These are phyloP conservation scores for Onchidella celtica DNA, from an alignment of 2,888 invertebrate species.

Conservation along the genomic window DNA sequence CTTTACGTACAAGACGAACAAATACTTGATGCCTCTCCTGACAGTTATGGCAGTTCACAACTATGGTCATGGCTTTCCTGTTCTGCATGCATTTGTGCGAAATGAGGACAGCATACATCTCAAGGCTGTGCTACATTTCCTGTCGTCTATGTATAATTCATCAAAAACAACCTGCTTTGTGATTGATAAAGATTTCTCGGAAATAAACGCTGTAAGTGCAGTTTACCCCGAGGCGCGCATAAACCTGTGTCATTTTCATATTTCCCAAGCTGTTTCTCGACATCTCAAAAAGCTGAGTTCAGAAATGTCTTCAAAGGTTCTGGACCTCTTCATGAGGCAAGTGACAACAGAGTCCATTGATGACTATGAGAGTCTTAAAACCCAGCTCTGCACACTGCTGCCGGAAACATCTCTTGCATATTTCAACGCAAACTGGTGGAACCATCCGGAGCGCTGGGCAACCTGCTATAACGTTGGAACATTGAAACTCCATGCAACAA, in stretches of 20 bases:
- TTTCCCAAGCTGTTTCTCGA: conserved; percentile 12
- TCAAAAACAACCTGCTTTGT: conserved; percentile 19
- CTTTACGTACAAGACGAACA: conserved; percentile 25
- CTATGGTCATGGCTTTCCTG: conserved; percentile 25
- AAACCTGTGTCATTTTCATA: conserved; percentile 23
- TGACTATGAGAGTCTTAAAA: conserved; percentile 10
- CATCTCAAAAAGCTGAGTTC: conserved; percentile 5
- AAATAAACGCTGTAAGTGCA: conserved; percentile 8
- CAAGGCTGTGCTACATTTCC: background rate
- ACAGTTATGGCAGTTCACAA: conserved; percentile 23
- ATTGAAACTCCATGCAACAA: conserved; percentile 5
- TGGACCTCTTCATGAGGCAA: conserved; percentile 22
- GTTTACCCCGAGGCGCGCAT: conserved; percentile 20
- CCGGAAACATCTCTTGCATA: background rate
- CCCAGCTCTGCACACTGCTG: background rate
- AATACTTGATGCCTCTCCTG: conserved; percentile 31
- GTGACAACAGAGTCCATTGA: conserved; percentile 14
- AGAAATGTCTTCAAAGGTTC: conserved; percentile 13
- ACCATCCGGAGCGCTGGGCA: conserved; percentile 6
- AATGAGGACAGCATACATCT: conserved; percentile 22
- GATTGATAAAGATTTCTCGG: conserved; percentile 25
- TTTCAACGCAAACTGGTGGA: conserved; percentile 11
- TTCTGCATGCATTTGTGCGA: conserved; percentile 19
- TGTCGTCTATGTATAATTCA: background rate
- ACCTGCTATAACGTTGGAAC: background rate